Evolutionary conservation across 2,888 invertebrate species (phyloP).

Genomic region (Therioaphis trifolii): DNA sequence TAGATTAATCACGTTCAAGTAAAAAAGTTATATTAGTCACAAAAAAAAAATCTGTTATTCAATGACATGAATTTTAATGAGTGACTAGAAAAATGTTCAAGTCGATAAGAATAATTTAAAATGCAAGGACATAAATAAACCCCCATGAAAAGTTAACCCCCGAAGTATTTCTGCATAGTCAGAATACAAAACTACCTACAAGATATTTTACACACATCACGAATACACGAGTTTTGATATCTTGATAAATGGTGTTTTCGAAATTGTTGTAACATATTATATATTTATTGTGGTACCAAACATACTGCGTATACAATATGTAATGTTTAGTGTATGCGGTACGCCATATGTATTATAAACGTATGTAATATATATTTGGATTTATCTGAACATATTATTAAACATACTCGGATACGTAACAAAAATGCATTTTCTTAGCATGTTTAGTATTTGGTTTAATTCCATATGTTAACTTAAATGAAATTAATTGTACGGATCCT

Average conservation of each 20-base stretch:
- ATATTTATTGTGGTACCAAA: background rate
- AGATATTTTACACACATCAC: conserved; percentile 10
- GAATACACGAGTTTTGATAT: background rate
- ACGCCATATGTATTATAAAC: no score
- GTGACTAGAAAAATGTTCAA: background rate
- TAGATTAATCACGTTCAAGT: no score
- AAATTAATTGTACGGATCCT: no score
- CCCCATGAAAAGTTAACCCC: background rate
- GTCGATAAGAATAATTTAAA: background rate
- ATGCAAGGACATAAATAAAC: conserved; percentile 11
- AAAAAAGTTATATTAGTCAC: no score
- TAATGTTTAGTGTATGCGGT: no score
- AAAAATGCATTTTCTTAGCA: no score
- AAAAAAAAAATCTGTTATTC: no score
- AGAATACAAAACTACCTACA: conserved; percentile 15
- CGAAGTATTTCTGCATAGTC: background rate
- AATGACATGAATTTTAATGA: background rate
- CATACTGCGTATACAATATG: background rate
- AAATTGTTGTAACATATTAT: background rate
- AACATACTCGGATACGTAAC: no score
- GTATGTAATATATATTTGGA: no score
- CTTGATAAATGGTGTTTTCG: conserved; percentile 10
- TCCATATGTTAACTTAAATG: no score
- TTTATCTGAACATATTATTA: no score
- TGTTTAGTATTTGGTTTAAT: no score